These are phyloP conservation scores for Cotesia typhae DNA, from an alignment of 1,140 invertebrate species.

Conservation along the genomic window DNA sequence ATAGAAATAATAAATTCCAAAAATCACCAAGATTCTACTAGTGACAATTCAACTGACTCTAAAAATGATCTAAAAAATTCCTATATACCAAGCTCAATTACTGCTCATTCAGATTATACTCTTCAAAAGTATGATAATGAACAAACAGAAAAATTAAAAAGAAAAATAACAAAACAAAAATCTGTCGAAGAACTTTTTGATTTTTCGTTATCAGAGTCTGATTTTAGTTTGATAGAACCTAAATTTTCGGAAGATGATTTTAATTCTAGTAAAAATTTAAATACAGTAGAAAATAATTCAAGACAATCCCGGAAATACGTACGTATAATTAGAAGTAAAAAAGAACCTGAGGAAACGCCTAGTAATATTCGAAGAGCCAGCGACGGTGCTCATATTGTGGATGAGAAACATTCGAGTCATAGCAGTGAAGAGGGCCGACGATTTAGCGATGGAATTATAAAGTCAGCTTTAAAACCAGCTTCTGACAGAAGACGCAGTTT, in stretches of 20 bases:
- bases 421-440: constrained; percentile 41
- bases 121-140: background rate
- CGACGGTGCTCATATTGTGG: constrained; percentile 40
- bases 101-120: background rate
- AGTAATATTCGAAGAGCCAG: constrained; percentile 46
- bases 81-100: background rate
- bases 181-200: background rate
- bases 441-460: constrained; percentile 50
- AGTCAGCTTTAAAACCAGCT: constrained; percentile 9
- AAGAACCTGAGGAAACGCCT: constrained; percentile 5
- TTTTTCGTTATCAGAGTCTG: constrained; percentile 2
- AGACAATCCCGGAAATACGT: background rate
- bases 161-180: constrained; percentile 11
- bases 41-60: constrained; percentile 29
- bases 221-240: background rate
- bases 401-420: constrained; percentile 10
- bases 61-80: constrained; percentile 10
- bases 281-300: background rate
- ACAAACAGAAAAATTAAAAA: constrained; percentile 2
- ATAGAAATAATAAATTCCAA: constrained; percentile 57
- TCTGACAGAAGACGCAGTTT: constrained; percentile 45
- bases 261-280: background rate
- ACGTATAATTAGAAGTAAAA: background rate
- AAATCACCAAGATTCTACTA: constrained; percentile 18
- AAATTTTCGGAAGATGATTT: background rate